Base-by-base conservation (phyloP, 2,888 invertebrate species). In the Tipula helvola region DNA sequence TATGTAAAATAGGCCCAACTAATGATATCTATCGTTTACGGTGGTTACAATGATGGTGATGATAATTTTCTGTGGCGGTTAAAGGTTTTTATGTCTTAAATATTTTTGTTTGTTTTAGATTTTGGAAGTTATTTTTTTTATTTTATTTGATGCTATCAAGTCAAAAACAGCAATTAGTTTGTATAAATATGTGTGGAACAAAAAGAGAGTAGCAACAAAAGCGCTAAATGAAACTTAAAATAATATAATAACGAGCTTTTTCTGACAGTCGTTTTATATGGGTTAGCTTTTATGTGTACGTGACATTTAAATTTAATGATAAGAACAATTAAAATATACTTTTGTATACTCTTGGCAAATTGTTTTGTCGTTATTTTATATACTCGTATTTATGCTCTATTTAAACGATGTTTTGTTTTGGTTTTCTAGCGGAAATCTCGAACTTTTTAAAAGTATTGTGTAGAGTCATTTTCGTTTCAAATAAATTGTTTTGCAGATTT, bases 231-330 rank as follows among this genome's bases (percentile, higher is more conserved):
- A 28, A 71, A 71, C 10, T 71, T 71, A 71, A 12, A 71, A 71
- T 71, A 71, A 71, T 28, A 71, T 28, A 28, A 28, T 10, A 71
- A 71, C 28, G 71, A 71, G 71, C 28, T 71, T 71, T 71, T 71
- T 71, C 28, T 28, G 28, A 71, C 71, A 71, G 3, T 71, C 28
- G 28, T 71, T 71, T 18, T 57, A 5, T 57, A 5, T 57, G 28
- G 71, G 71, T 71, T 71, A 71, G 28, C 71, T 28, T 71, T 71
- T 71, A 71, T 71, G 28, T 71, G 71, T 71, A 71, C 71, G 71
- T 71, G 71, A 71, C 71, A 71, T 71, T 71, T 71, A 71, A 71
- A 71, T 71, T 71, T 71, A 71, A 71, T 71, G 71, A 71, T 71
- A 71, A 71, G 28, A 71, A 71, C 71, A 71, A 71, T 71, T 71